Conservation (phyloP, 2,797 vertebrate species). For the Loris lydekkerianus region DNA sequence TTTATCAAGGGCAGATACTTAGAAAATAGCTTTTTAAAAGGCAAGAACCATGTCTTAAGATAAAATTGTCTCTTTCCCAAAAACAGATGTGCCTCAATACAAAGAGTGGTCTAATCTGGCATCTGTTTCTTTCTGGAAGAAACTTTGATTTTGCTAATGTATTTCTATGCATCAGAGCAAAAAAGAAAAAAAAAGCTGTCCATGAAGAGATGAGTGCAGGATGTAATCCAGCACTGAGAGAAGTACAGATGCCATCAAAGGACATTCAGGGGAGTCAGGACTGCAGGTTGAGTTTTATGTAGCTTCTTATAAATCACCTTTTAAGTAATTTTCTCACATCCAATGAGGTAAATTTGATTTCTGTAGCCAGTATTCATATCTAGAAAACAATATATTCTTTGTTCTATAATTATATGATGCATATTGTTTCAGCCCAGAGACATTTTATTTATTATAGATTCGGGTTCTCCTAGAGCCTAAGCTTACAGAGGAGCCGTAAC, state of each 20-base stretch:
- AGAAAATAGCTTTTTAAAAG: conserved; percentile 82
- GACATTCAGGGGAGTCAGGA: conserved; percentile 71
- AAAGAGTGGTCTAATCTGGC: conserved; percentile 73
- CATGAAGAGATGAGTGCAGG: conserved; percentile 87
- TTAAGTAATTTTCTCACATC: conserved; percentile 83
- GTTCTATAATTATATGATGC: conserved; percentile 73
- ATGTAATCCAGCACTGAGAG: conserved; percentile 79
- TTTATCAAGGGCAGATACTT: conserved; percentile 77
- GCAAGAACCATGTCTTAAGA: conserved; percentile 62
- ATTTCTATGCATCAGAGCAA: conserved; percentile 77
- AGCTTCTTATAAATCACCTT: conserved; percentile 85
- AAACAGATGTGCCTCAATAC: conserved; percentile 65
- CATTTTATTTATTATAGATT: conserved; percentile 68
- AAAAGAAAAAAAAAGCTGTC: conserved; percentile 72
- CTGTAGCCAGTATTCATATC: conserved; percentile 79
- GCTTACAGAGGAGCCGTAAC: background rate
- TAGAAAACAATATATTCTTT: conserved; percentile 76
- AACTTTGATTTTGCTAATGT: conserved; percentile 80
- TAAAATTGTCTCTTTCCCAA: conserved; percentile 73
- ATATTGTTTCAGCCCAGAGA: conserved; percentile 78
- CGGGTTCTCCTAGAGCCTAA: conserved; percentile 18
- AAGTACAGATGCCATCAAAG: conserved; percentile 79
- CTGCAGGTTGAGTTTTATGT: conserved; percentile 81
- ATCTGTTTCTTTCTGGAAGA: conserved; percentile 82
- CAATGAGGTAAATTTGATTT: conserved; percentile 85